Evolutionary conservation across 2,113 vertebrate species (phyloP).

Genomic region (Atrichornis clamosus): DNA sequence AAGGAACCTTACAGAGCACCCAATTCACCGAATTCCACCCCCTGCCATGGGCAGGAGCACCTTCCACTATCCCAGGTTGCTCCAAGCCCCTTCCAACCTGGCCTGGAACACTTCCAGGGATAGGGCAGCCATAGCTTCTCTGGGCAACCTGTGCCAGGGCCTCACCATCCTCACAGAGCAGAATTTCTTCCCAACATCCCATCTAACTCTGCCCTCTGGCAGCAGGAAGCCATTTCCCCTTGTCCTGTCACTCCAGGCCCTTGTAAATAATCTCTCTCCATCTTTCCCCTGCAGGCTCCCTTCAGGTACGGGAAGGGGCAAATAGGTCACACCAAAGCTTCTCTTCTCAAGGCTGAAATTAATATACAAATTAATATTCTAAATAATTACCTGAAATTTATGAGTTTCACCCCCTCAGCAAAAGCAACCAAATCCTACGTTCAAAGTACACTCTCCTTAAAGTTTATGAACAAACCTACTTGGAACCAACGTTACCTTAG

Average conservation of each 20-base stretch:
- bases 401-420: accelerated
- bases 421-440: not conserved
- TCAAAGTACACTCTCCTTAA: not conserved
- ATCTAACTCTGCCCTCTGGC: not conserved
- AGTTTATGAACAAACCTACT: not conserved
- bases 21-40: not conserved
- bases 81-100: accelerated
- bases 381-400: not conserved
- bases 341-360: not conserved
- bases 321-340: accelerated
- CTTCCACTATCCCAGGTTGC: accelerated
- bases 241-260: not conserved
- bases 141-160: not conserved
- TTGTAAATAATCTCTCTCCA: not conserved
- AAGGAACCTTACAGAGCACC: not conserved
- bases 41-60: not conserved
- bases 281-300: not conserved
- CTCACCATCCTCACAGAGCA: not conserved
- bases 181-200: not conserved
- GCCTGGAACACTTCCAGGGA: not conserved
- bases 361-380: not conserved
- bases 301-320: not conserved
- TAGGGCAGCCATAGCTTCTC: not conserved
- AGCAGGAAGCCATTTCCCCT: not conserved
- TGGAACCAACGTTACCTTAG: not conserved